These are phyloP conservation scores for Apis laboriosa DNA, from an alignment of 1,140 invertebrate species.

Conservation along the genomic window DNA sequence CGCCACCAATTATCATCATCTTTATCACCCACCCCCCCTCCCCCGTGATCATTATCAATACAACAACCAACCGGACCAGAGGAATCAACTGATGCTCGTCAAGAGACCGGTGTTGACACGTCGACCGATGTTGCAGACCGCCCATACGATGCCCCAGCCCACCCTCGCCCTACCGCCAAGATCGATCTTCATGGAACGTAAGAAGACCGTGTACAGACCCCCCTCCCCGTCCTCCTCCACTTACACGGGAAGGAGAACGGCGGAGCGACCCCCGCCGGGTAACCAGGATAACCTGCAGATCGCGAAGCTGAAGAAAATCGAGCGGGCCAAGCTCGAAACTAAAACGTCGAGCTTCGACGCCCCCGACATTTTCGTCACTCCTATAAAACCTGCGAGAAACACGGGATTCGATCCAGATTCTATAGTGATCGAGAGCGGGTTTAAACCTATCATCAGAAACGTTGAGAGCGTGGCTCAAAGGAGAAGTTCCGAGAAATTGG, in stretches of 20 bases:
- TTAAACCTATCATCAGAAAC: slow-evolving; percentile 89
- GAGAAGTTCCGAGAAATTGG: slow-evolving; percentile 73
- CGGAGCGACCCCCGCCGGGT: not conserved
- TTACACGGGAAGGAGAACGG: not conserved
- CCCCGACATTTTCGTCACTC: not conserved
- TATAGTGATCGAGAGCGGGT: slow-evolving; percentile 90
- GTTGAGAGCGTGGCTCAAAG: slow-evolving; percentile 78
- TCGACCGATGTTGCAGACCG: slow-evolving; percentile 63
- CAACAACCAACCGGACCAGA: slow-evolving; percentile 57
- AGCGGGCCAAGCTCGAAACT: slow-evolving; percentile 60
- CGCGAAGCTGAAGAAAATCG: slow-evolving; percentile 65
- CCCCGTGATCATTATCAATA: slow-evolving; percentile 47
- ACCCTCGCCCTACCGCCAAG: slow-evolving; percentile 57
- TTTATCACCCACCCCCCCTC: slow-evolving; percentile 49
- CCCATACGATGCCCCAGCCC: slow-evolving; percentile 58
- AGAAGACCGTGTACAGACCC: slow-evolving; percentile 69
- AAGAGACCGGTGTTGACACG: slow-evolving; percentile 64
- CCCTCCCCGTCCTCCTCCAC: not conserved
- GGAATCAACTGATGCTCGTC: slow-evolving; percentile 69
- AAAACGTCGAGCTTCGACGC: slow-evolving; percentile 59
- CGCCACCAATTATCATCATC: slow-evolving; percentile 53
- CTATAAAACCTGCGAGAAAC: slow-evolving; percentile 81
- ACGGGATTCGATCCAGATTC: slow-evolving; percentile 90
- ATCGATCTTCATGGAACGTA: slow-evolving; percentile 68
- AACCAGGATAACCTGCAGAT: slow-evolving; percentile 21